A percentile compares a stretch with the other conserved stretches of the same genome.
These are phyloP conservation scores for Guaruba guarouba DNA, from an alignment of 2,113 vertebrate genomes.

Conservation along the genomic window DNA sequence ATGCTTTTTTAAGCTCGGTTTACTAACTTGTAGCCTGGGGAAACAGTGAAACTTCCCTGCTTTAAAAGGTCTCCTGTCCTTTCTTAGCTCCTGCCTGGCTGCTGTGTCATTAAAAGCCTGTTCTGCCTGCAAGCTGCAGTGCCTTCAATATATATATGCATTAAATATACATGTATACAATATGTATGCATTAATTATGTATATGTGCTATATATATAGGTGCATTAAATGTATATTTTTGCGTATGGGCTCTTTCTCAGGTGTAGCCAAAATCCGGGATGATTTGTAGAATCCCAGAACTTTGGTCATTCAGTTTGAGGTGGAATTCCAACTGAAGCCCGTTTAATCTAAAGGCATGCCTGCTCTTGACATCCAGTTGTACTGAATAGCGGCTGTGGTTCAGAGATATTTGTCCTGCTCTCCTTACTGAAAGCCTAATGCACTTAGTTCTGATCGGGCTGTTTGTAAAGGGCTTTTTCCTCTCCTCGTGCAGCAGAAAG, in stretches of 20 bases:
- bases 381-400: background rate
- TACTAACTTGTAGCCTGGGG: background rate
- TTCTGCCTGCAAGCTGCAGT: background rate
- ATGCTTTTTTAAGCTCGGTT: background rate
- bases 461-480: constrained; percentile 1
- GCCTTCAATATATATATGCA: background rate
- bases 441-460: background rate
- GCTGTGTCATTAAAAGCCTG: background rate
- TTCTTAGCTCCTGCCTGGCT: background rate
- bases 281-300: background rate
- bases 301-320: rapidly evolving
- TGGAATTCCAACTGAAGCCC: background rate
- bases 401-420: background rate
- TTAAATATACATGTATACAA: constrained; percentile 10
- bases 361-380: background rate
- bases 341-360: background rate
- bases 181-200: background rate
- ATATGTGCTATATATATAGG: background rate
- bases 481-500: background rate
- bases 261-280: background rate
- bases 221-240: background rate
- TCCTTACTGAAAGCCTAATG: background rate
- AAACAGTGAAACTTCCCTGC: background rate
- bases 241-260: background rate
- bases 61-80: background rate